phyloP scores from a whole-genome alignment of 53 echinoderm and acorn worm species.

The Astropecten irregularis region DNA sequence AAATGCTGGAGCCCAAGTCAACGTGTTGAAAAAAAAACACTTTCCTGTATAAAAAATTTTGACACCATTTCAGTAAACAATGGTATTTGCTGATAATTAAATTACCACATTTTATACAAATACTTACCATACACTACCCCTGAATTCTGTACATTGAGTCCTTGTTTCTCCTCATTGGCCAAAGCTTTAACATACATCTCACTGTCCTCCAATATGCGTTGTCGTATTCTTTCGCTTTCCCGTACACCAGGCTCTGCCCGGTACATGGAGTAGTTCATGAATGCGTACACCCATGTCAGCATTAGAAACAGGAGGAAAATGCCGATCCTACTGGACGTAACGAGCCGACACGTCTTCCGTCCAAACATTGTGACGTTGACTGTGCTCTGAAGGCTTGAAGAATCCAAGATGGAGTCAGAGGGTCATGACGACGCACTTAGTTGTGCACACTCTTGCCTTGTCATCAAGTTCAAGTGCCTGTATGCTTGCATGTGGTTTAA shows the following conservation, averaged over 20 bases:
- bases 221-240: constrained; percentile 73
- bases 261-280: constrained; percentile 70
- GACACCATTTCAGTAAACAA: no score
- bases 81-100: no score
- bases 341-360: constrained; percentile 12
- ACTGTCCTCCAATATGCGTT: constrained; percentile 81
- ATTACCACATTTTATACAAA: no score
- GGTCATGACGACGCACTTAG: no score
- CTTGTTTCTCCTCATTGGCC: constrained; percentile 67
- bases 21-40: no score
- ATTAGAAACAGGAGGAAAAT: constrained; percentile 63
- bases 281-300: constrained; percentile 73
- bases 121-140: constrained; percentile 84
- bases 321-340: constrained; percentile 44
- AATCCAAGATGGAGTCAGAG: no score
- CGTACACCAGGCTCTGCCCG: constrained; percentile 55
- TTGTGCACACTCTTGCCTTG: no score
- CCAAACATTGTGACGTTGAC: background rate
- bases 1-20: no score
- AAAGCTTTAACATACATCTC: constrained; percentile 88
- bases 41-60: no score
- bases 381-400: no score
- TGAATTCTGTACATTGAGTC: constrained; percentile 67
- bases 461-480: no score
- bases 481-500: no score